Base-by-base conservation (phyloP, 2,888 invertebrate species). In the Torymus texanus region DNA sequence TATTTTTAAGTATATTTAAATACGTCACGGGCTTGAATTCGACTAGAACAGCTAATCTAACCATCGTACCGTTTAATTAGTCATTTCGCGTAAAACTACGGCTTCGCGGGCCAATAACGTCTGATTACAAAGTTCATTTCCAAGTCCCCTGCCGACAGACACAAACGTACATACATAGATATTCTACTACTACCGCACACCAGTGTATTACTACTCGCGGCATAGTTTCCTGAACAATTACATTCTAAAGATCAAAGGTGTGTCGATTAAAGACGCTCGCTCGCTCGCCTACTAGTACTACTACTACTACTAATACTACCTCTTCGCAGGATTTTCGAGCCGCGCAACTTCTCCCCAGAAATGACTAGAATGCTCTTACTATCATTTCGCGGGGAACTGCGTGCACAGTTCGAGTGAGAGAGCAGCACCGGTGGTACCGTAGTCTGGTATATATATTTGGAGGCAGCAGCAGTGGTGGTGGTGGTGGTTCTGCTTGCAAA, bases 201-300 rank as follows among this genome's bases (percentile, higher is more conserved):
- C 41, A 8, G 41, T 41, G 8, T 41, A 41, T 41, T 61, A 61
- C 24, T 61, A 61, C 61, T 61, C 24, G 61, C 12, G 14, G 11
- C 61, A 61, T 61, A 61, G 61, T 61, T 61, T 24, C 61, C 11
- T 5, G 63, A 50, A 63, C 63, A 63, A 63, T 63, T 63, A 29
- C 63, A 50, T 14, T 63, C n/a, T 14, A 67, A n/a, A 67, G 55
- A 67, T 67, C 53, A 67, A 24, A 55, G 55, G 24, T 8, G 24
- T 21, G 21, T 67, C 55, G 67, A 67, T 67, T 67, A 67, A 21
- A 67, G 67, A 55, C 24, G 55, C 55, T 16, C 24, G 67, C 67
- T 66, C 50, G 13, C n/a, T 41, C 41, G 0, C 41, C 41, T 41
- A 41, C 41, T 41, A 41, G 8, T 29, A 29, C 29, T 29, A 29